Conservation (phyloP, 2,113 vertebrate species). For the Maccullochella peelii region DNA sequence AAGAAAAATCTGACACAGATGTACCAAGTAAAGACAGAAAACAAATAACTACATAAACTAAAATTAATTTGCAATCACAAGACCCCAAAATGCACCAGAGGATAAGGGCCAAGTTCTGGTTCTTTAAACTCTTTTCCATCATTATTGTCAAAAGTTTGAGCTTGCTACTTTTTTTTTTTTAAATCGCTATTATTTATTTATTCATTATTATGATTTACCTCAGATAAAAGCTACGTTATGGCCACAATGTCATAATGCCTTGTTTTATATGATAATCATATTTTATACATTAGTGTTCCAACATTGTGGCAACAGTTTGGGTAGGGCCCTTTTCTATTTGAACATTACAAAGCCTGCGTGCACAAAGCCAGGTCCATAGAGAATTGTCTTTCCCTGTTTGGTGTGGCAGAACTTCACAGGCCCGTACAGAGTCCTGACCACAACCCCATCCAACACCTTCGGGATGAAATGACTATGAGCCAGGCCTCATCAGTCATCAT, state of each 20-base stretch:
- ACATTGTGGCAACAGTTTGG: not conserved
- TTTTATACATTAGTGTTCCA: not conserved
- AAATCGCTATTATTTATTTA: not conserved
- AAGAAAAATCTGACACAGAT: not conserved
- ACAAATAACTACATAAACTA: not conserved
- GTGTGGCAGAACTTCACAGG: not conserved
- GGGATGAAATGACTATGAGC: not conserved
- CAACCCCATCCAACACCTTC: not conserved
- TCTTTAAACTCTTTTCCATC: not conserved
- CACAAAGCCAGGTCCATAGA: not conserved
- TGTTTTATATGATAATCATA: too few relatives aligned
- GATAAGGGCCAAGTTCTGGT: not conserved
- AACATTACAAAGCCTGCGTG: not conserved
- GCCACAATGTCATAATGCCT: not conserved
- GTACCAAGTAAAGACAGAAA: not conserved
- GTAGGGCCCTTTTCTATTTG: not conserved
- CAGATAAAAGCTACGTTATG: not conserved
- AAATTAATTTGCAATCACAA: not conserved
- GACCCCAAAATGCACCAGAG: not conserved
- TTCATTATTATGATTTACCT: not conserved
- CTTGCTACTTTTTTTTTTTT: not conserved
- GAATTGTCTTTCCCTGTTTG: not conserved
- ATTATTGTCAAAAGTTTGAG: not conserved
- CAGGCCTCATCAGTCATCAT: not conserved
- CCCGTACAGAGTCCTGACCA: not conserved